Conservation (phyloP, 2,113 vertebrate species). For the Oreochromis tanganicae region DNA sequence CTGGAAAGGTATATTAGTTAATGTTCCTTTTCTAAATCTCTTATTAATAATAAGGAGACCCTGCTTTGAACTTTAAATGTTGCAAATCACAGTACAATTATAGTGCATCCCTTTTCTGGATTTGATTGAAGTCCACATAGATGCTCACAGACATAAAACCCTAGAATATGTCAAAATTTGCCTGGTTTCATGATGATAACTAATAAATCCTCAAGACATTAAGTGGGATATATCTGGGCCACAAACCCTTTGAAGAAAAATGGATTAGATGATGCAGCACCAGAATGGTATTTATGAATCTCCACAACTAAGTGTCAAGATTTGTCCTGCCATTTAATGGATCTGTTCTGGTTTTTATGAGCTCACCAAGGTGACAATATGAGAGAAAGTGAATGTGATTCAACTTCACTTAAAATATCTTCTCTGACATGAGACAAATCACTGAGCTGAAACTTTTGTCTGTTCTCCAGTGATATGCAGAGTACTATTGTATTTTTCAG, state of each 20-base stretch:
- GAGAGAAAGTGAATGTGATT: background rate
- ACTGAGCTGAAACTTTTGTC: background rate
- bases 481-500: background rate
- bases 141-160: background rate
- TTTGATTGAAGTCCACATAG: background rate
- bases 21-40: background rate
- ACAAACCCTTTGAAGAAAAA: conserved; percentile 1
- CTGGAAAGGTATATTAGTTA: background rate
- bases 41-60: background rate
- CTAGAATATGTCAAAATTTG: background rate
- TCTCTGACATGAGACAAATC: background rate
- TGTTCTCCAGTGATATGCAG: background rate
- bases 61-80: background rate
- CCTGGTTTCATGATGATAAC: conserved; percentile 1
- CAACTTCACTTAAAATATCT: background rate
- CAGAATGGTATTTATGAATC: conserved; percentile 2
- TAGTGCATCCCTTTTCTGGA: background rate
- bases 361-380: background rate
- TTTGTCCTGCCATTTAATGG: background rate
- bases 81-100: background rate
- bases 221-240: background rate
- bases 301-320: background rate
- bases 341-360: background rate
- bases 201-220: conserved; percentile 21
- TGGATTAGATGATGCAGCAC: background rate